Evolutionary conservation across 2,888 invertebrate genomes (phyloP), one percentile per base, ranked within the genome.

Genomic region (Drosophila heteroneura): DNA sequence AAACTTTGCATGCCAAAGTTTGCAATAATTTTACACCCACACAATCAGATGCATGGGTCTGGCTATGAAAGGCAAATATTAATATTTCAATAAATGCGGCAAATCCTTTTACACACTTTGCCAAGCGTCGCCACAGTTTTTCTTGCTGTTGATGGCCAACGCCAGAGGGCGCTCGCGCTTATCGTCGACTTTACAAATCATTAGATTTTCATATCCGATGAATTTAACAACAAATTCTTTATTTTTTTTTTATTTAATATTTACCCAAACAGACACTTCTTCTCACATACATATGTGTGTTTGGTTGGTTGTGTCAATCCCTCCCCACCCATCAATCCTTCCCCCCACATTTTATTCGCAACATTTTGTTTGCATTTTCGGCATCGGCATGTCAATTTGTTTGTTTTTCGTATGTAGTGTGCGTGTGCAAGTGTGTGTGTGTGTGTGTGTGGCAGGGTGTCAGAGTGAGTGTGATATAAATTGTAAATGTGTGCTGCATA

Each of bases 141-240:
- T 60, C 49, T 39, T 33, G 39, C 19, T 61, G 70, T 49, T 66
- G 68, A 52, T 54, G 41, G 51, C 37, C 81, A 57, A 14, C 57
- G 80, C 80, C 80, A 76, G 81, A 69, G 79, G 72, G 74, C 79
- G 81, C 78, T 60, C 64, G 59, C 89, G 87, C 91, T 91, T 91
- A 91, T 91, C 91, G 84, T 61, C 70, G 89, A 84, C 92, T 91
- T 91, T 92, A 91, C 91, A 92, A 91, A 91, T 91, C 91, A 91
- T 91, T 91, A 91, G 91, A 91, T 91, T 91, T 91, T 92, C 91
- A 89, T 91, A 91, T 91, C 91, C 87, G 91, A 91, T 91, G 92
- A 89, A 85, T 91, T 91, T 88, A 79, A 90, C 81, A 82, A 77
- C 91, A 85, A 83, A 32, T 41, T 41, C 39, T 10, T 58, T 41